Evolutionary conservation across 2,113 vertebrate genomes (phyloP).

Genomic region (Equus przewalskii): DNA sequence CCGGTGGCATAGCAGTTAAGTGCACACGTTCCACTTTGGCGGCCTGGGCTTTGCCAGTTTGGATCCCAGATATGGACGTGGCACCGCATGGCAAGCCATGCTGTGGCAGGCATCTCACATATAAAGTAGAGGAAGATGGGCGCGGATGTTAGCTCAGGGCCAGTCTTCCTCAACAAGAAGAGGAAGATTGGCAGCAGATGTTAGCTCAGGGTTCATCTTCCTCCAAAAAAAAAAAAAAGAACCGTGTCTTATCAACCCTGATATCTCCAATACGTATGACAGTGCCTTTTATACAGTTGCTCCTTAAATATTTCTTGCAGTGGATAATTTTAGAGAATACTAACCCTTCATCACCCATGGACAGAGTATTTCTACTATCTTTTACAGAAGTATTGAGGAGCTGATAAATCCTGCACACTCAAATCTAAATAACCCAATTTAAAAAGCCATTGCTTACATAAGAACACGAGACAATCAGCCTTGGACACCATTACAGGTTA

Average conservation of each 20-base stretch:
- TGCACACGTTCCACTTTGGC: too few relatives aligned
- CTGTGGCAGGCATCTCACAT: too few relatives aligned
- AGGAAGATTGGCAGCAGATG: too few relatives aligned
- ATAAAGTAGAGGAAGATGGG: too few relatives aligned
- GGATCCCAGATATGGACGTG: too few relatives aligned
- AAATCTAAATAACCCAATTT: conserved; percentile 28
- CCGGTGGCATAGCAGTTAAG: too few relatives aligned
- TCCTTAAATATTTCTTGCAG: neutral
- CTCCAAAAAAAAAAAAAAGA: neutral
- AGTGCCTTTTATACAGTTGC: neutral
- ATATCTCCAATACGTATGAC: neutral
- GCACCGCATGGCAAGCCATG: too few relatives aligned
- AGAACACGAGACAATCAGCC: neutral
- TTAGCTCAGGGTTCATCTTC: too few relatives aligned
- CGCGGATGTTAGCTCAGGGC: too few relatives aligned
- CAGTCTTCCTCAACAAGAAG: too few relatives aligned
- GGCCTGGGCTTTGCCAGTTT: too few relatives aligned
- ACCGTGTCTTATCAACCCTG: neutral
- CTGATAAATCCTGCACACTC: neutral
- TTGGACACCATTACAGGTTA: neutral
- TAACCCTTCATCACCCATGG: neutral
- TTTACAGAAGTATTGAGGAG: neutral
- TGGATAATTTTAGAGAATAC: neutral
- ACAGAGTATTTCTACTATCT: conserved; percentile 16
- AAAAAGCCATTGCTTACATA: neutral